Evolutionary conservation across 2,113 vertebrate genomes (phyloP), one percentile per base, ranked within the genome.

Genomic region (Psittacula cyanocephala): DNA sequence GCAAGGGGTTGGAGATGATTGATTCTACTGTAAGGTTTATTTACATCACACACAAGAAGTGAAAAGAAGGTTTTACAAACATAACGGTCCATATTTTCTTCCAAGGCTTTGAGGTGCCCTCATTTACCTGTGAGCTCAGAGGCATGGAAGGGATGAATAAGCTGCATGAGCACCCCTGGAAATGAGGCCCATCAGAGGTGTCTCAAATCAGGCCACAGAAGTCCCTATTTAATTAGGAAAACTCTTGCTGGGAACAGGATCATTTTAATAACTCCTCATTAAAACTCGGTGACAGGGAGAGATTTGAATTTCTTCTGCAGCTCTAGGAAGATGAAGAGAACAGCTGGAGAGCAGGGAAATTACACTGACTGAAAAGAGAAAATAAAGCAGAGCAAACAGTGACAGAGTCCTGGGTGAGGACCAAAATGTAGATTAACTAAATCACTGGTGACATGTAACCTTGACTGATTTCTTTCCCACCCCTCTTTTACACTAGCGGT

Each of bases 221-320:
- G 35, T 68, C 70, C 47, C 55, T 78, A 11, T 81, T 92, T 88
- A 88, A 91, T 93, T 89, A 91, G 50, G 43, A 81, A 86, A 81
- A 69, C 33, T 74, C 86, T 86, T 95, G 91, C 90, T 94, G 88
- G 28, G 90, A 91, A 49, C 13, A 88, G 75, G 68, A 76, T 24
- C 18, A 64, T 94, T 91, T 95, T 79, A 82, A 93, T 90, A 93
- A 93, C 72, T 93, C 81, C 81, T 94, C 71, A 67, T 96, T 96
- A 94, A 94, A 95, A 59, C 60, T 90, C 80, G 17, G 67, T 59
- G 72, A 74, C 91, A 87, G 62, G 9, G 91, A 43, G 47, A 87
- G 75, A 44, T 65, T 46, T 46, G 16, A 16, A 43, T 49, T 93
- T 82, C 86, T 92, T 93, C 78, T 93, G 50, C 50, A 80, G 53